Base-by-base conservation (phyloP, 2,113 vertebrate genomes). In the Zingel zingel region DNA sequence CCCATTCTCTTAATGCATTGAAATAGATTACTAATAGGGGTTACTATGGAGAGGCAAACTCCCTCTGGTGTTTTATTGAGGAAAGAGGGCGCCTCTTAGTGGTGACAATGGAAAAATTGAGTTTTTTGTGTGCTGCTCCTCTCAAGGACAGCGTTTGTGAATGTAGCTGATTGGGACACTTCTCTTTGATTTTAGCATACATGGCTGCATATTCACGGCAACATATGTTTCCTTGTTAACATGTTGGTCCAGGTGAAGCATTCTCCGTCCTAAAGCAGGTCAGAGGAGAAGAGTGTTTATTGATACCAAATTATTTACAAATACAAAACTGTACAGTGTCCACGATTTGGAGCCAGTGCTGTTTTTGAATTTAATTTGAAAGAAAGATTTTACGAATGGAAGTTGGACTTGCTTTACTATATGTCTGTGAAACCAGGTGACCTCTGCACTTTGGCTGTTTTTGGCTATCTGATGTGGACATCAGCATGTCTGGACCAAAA, bases 11-110 rank as follows among this genome's bases (percentile, higher is more conserved):
- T 18, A 8, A 39, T 53, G n/a, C 19, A 16, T 0, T 58, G 39
- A 10, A 33, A n/a, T 1, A 2, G 4, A 58, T 43, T 15, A 9
- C 36, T 39, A 13, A 12, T 2, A n/a, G 2, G 6, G 3, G 13
- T 39, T n/a, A 2, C 14, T 23, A 10, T 30, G 2, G 1, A 11
- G 2, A 10, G 15, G 27, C 43, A 16, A 16, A 19, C 30, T 0
- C 23, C 36, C 50, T 19, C 59, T 72, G 51, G 10, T 54, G 57
- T 51, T 71, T n/a, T 21, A 56, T 13, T 25, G 14, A 68, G 53
- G 70, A 5, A 16, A 12, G 47, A 86, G 14, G 10, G 64, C 68
- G 61, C 88, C 88, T 5, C 77, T 10, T 30, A 74, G 79, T 80
- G 90, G 90, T 33, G 25, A 74, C 0, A 68, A 4, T 33, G 0